A percentile compares a stretch with the other conserved stretches of the same genome.
Conservation (phyloP, 1,140 invertebrate species). For the Aphelenchoides fujianensis region DNA sequence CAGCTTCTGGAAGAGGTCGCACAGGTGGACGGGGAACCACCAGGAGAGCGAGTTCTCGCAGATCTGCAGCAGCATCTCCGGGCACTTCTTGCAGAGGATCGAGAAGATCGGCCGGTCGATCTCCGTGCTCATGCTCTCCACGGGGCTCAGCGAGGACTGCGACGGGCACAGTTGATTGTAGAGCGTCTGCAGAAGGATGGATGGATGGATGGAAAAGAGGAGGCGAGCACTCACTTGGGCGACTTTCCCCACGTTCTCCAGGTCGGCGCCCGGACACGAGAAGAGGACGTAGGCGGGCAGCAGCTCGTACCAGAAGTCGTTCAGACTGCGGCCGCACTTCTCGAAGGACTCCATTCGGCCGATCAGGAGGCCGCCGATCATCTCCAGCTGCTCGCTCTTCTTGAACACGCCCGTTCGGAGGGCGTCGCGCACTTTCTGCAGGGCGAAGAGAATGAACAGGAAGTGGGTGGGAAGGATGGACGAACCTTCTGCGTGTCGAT, state of each 20-base stretch:
- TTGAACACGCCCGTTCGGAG: conserved; percentile 2
- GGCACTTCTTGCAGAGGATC: conserved; percentile 1
- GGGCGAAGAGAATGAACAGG: not conserved
- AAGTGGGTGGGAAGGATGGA: too few species aligned
- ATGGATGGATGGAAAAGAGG: not conserved
- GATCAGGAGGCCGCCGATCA: conserved; percentile 17
- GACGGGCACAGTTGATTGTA: conserved; percentile 10
- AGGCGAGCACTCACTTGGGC: conserved; percentile 11
- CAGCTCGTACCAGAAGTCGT: conserved; percentile 22
- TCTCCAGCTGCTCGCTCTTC: conserved; percentile 13
- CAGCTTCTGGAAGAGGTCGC: conserved; percentile 17
- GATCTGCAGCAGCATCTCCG: conserved; percentile 20
- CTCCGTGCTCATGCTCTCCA: conserved; percentile 2
- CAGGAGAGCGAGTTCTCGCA: conserved; percentile 2
- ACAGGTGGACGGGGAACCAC: conserved; percentile 26
- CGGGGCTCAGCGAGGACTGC: not conserved
- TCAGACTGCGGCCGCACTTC: not conserved
- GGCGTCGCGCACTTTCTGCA: conserved; percentile 20
- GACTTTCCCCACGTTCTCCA: conserved; percentile 19
- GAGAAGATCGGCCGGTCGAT: conserved; percentile 25
- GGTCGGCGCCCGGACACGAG: conserved; percentile 9
- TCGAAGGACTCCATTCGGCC: conserved; percentile 16
- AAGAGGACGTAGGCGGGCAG: conserved; percentile 31
- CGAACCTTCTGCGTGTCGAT: conserved; percentile 18
- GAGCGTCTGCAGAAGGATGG: conserved; percentile 6